Base-by-base conservation (phyloP, 2,113 vertebrate species). In the rabbit (Oryctolagus cuniculus) region DNA sequence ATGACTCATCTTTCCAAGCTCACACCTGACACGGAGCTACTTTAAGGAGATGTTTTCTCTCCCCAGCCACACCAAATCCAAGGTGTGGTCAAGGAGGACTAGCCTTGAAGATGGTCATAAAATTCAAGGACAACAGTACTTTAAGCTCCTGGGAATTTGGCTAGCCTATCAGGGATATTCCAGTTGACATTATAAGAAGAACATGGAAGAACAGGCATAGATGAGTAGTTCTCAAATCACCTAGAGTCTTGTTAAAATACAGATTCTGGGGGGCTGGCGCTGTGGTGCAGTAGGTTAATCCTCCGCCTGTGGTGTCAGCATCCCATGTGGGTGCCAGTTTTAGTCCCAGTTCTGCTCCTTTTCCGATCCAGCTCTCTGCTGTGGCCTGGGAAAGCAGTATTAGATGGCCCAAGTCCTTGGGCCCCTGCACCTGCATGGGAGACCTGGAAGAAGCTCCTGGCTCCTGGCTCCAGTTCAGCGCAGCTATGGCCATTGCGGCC, bases 171-270 rank as follows among this genome's bases (percentile, higher is more conserved):
- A 67, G 66, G 75, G 36, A 90, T 29, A 93, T 55, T 64, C 9
- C 58, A 94, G 31, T 49, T 75, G 31, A 53, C 67, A 80, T n/a
- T 77, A 89, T 3, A 63, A 31, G n/a, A 27, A 89, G 34, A 70
- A 80, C 44, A 36, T n/a, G 29, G 83, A 51, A 79, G 49, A 87
- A 77, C 27, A 91, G n/a, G 64, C 63, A 94, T 12, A 38, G 87
- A 74, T 53, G 29, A 69, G 6, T 34, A 77, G 66, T 92, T 96
- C 61, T 91, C 44, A 94, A 81, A 74, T 94, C 27, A 16, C 24
- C 67, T 34, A 87, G 53, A n/a, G 88, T 67, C 73, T 70, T 85
- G 63, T 38, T 77, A 36, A 87, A 95, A 91, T 34, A 81, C 4
- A 79, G 72, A 67, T 75, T 86, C 81, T 87, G 80, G 36, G 17